Percentiles rank a stretch among this genome's conserved stretches.
These are phyloP conservation scores for Parotia lawesii DNA, from an alignment of 2,113 vertebrate genomes.

Conservation along the genomic window DNA sequence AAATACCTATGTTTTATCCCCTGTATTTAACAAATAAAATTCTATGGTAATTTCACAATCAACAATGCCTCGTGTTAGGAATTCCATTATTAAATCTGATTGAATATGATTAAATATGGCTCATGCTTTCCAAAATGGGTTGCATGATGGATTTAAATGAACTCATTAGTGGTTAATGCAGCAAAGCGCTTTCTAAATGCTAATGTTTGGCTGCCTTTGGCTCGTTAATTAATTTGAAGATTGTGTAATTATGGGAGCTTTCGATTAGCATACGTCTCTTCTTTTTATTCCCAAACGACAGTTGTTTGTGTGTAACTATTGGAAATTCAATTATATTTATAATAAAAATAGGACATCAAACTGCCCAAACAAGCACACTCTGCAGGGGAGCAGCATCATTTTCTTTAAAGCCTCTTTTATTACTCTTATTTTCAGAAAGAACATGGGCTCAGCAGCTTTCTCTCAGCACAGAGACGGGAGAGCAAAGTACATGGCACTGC, in stretches of 20 bases:
- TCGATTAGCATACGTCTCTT: conserved; percentile 70
- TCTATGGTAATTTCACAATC: conserved; percentile 72
- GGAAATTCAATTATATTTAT: conserved; percentile 71
- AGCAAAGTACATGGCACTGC: not conserved
- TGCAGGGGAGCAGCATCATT: not conserved
- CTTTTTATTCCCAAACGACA: conserved; percentile 67
- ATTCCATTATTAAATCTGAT: conserved; percentile 76
- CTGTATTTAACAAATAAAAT: conserved; percentile 70
- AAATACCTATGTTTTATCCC: not conserved
- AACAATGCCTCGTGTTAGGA: conserved; percentile 69
- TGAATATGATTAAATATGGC: conserved; percentile 78
- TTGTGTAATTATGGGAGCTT: conserved; percentile 76
- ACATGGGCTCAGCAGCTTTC: not conserved
- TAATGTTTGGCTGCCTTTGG: conserved; percentile 81
- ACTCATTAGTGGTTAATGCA: conserved; percentile 80
- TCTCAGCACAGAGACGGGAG: not conserved
- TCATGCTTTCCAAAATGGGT: conserved; percentile 66
- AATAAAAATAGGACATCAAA: conserved; percentile 51
- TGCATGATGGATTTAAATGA: conserved; percentile 75
- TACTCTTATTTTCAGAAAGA: not conserved
- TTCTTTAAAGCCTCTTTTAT: not conserved
- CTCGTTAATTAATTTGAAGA: conserved; percentile 82
- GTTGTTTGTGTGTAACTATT: conserved; percentile 61
- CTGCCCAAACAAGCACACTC: conserved; percentile 32
- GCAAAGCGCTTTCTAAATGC: conserved; percentile 77